Evolutionary conservation across 2,797 vertebrate genomes (phyloP).

Genomic region (Arctocebus calabarensis): DNA sequence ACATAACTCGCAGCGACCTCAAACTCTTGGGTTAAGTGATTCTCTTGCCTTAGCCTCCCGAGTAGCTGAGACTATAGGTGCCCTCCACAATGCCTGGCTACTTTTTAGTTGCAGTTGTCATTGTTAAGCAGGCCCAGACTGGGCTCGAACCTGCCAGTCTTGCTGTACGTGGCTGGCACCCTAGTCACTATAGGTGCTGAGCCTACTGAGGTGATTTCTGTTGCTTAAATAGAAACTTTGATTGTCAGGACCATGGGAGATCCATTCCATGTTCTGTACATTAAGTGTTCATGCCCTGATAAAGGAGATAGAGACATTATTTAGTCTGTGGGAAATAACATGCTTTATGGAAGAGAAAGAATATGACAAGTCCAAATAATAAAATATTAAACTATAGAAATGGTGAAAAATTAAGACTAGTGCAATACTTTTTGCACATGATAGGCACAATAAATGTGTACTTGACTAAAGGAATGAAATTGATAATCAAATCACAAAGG

Average conservation of each 20-base stretch:
- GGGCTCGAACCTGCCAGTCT: no score
- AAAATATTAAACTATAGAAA: neutral
- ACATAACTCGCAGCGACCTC: no score
- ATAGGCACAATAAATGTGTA: neutral
- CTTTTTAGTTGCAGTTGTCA: no score
- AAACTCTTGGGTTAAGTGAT: no score
- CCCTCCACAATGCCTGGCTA: no score
- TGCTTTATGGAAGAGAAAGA: neutral
- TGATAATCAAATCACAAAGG: neutral
- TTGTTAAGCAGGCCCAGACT: no score
- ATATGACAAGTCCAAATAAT: neutral
- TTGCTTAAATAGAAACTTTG: neutral
- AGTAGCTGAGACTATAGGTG: no score
- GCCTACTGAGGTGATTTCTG: neutral
- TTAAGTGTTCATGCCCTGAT: neutral
- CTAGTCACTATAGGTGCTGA: no score
- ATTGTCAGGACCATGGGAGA: neutral
- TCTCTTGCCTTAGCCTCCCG: no score
- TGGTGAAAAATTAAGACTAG: neutral
- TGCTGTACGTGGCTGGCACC: no score
- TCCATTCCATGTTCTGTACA: neutral
- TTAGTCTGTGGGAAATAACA: neutral
- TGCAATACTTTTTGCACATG: neutral
- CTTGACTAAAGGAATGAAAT: neutral
- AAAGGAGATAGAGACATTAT: neutral